phyloP scores from a whole-genome alignment of 2,113 vertebrate genomes.

The Lipophrys pholis region DNA sequence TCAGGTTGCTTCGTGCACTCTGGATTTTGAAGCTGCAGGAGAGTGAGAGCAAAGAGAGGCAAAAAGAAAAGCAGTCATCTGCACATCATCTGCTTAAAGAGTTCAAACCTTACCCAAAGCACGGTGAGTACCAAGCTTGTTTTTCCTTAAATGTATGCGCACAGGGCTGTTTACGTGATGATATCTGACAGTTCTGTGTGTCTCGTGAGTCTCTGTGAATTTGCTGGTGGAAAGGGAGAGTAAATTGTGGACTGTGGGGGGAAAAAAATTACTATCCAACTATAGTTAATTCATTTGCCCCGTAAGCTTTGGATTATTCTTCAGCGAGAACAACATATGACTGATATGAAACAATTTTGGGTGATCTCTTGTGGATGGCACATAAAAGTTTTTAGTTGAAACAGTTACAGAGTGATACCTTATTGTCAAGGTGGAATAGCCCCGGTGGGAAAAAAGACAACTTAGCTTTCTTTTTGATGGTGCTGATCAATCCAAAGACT shows the following conservation, averaged over 20 bases:
- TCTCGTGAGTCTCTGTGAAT: slow-evolving; percentile 11
- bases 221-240: not conserved
- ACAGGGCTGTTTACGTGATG: not conserved
- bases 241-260: not conserved
- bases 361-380: no score
- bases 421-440: slow-evolving; percentile 19
- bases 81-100: slow-evolving; percentile 39
- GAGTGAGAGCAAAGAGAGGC: slow-evolving; percentile 48
- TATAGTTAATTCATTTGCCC: no score
- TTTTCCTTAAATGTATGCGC: slow-evolving; percentile 19
- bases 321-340: no score
- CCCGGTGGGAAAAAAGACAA: slow-evolving; percentile 5
- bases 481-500: slow-evolving; percentile 6
- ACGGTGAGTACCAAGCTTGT: slow-evolving; percentile 63
- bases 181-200: not conserved
- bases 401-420: not conserved
- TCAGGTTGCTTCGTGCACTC: slow-evolving; percentile 69
- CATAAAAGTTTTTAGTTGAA: not conserved
- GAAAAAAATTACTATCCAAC: not conserved
- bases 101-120: slow-evolving; percentile 27
- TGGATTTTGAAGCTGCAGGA: slow-evolving; percentile 64
- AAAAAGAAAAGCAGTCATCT: slow-evolving; percentile 29
- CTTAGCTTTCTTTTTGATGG: slow-evolving; percentile 7
- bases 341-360: no score
- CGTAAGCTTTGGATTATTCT: no score